Conservation (phyloP, 2,113 vertebrate genomes). For the Malurus alboscapulatus region DNA sequence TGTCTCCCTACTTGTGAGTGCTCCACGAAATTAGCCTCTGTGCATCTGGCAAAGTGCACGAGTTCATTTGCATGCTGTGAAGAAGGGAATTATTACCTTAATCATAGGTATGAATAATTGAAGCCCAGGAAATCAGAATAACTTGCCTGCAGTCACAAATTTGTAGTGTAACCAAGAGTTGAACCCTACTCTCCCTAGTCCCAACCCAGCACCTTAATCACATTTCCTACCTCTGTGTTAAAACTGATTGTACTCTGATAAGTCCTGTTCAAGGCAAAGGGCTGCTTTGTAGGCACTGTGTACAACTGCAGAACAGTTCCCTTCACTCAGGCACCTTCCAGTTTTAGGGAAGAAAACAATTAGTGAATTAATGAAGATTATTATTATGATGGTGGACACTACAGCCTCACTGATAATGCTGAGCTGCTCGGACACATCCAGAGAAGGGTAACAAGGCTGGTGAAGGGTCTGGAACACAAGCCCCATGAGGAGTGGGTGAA, state of each 20-base stretch:
- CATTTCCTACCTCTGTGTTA: background rate
- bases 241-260: background rate
- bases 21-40: background rate
- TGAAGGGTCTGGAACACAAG: background rate
- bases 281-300: background rate
- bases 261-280: background rate
- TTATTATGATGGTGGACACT: accelerated
- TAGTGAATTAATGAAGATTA: background rate
- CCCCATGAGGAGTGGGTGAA: background rate
- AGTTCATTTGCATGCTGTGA: constrained; percentile 41
- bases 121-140: constrained; percentile 32
- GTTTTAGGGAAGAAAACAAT: background rate
- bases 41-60: background rate
- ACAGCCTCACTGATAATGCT: background rate
- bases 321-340: background rate
- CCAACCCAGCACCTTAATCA: background rate
- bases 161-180: background rate
- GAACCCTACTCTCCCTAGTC: background rate
- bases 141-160: constrained; percentile 46
- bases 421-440: background rate
- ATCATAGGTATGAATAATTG: constrained; percentile 31
- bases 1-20: background rate
- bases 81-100: constrained; percentile 52
- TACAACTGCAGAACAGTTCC: background rate
- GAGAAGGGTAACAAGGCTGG: background rate